Evolutionary conservation across 2,113 vertebrate genomes (phyloP).

Genomic region (Ptilorrhoa leucosticta): DNA sequence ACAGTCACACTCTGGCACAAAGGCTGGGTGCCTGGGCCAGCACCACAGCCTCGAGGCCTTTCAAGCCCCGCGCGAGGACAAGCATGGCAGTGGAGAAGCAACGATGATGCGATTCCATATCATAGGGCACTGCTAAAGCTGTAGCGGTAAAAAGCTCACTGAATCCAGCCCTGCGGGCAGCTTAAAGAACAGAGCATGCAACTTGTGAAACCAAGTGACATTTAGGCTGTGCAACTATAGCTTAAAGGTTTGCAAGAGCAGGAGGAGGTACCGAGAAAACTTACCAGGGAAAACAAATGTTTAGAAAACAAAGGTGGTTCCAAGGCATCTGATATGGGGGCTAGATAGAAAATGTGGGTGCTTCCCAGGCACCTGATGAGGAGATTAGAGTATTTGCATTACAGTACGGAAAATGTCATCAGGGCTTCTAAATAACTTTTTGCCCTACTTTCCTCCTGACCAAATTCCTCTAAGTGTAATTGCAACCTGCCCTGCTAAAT

Average conservation of each 20-base stretch:
- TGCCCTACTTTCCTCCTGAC: neutral
- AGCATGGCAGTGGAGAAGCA: neutral
- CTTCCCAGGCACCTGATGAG: neutral
- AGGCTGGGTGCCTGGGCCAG: rapidly evolving
- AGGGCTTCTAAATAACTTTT: neutral
- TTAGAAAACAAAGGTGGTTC: neutral
- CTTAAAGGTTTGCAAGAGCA: neutral
- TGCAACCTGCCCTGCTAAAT: neutral
- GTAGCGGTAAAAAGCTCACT: rapidly evolving
- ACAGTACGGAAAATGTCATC: neutral
- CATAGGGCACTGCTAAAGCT: neutral
- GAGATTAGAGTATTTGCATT: neutral
- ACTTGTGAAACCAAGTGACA: neutral
- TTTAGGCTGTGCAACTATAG: neutral
- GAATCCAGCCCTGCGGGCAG: neutral
- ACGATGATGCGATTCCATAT: rapidly evolving
- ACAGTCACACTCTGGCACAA: rapidly evolving
- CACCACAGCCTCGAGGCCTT: neutral
- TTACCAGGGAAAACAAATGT: neutral
- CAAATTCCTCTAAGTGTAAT: neutral
- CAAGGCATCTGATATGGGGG: neutral
- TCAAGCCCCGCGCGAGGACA: rapidly evolving
- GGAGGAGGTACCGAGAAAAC: neutral
- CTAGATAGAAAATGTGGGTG: neutral
- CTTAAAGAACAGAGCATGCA: neutral